These are phyloP conservation scores for Lethenteron reissneri DNA, from an alignment of 2,113 vertebrate genomes.

Conservation along the genomic window DNA sequence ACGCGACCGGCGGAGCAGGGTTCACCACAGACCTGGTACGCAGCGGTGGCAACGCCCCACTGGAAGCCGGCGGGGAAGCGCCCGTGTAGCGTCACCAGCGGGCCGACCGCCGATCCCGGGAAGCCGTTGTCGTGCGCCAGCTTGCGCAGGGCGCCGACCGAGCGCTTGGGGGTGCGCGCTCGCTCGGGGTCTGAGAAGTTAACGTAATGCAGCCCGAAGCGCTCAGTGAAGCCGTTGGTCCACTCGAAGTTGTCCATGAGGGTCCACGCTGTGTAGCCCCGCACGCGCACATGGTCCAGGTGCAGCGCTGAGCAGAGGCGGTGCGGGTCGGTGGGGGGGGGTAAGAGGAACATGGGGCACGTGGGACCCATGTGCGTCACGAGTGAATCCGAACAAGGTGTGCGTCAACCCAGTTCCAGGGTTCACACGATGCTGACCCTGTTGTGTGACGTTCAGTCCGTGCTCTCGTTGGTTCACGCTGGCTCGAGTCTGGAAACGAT, in stretches of 20 bases:
- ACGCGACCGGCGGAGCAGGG: too few species aligned
- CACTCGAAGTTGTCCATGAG: constrained; percentile 4
- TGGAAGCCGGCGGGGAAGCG: neutral
- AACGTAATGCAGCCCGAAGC: neutral
- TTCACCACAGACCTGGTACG: neutral
- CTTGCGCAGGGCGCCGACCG: constrained; percentile 17
- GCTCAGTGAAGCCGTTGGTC: constrained; percentile 1
- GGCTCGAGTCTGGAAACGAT: too few species aligned
- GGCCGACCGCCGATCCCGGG: constrained; percentile 29
- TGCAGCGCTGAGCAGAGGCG: constrained; percentile 23
- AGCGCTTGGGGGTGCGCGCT: neutral
- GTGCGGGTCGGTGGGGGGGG: neutral
- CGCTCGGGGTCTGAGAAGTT: constrained; percentile 1
- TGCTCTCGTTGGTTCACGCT: too few species aligned
- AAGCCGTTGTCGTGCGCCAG: constrained; percentile 53
- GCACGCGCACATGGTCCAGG: constrained; percentile 12
- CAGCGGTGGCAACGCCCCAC: constrained; percentile 1
- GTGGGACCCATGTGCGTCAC: too few species aligned
- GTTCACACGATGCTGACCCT: too few species aligned
- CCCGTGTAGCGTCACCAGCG: neutral
- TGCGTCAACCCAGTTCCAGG: too few species aligned
- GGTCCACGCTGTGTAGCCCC: constrained; percentile 2
- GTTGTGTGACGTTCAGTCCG: too few species aligned
- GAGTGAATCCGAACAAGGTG: too few species aligned
- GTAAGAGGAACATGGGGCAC: too few species aligned